phyloP scores from a whole-genome alignment of 2,797 vertebrate genomes.

The Hybognathus amarus region DNA sequence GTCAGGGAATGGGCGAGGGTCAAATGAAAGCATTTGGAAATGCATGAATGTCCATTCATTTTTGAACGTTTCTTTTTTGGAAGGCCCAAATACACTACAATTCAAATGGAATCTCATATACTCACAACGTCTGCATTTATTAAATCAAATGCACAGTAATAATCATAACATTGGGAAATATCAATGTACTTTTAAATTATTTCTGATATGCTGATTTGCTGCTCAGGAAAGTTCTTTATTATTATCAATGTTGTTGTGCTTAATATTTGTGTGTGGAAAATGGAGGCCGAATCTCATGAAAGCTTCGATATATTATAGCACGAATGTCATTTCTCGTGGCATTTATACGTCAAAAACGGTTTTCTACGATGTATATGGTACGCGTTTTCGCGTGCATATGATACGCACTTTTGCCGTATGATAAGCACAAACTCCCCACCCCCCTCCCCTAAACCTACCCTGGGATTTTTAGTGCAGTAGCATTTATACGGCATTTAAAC shows the following conservation, averaged over 20 bases:
- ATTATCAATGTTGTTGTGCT: background rate
- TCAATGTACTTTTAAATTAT: background rate
- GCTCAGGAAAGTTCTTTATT: background rate
- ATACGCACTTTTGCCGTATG: too few species aligned
- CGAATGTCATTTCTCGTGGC: too few species aligned
- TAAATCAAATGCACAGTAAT: background rate
- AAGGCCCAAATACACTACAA: background rate
- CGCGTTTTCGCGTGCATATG: too few species aligned
- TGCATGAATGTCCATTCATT: slow-evolving; percentile 15
- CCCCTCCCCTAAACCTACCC: too few species aligned
- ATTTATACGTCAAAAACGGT: too few species aligned
- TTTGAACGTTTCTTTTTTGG: background rate
- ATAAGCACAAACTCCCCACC: too few species aligned
- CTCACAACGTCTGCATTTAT: background rate
- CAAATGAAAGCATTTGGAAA: slow-evolving; percentile 27
- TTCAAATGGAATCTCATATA: background rate
- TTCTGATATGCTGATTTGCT: too few species aligned
- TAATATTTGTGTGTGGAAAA: background rate
- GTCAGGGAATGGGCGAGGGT: slow-evolving; percentile 22
- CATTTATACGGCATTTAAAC: too few species aligned
- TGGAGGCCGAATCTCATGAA: too few species aligned
- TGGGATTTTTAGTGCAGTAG: too few species aligned
- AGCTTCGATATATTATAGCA: too few species aligned
- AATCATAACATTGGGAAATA: background rate
- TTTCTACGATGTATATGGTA: too few species aligned